These are phyloP conservation scores for Odontothrips loti DNA, from an alignment of 2,888 invertebrate species.

Conservation along the genomic window DNA sequence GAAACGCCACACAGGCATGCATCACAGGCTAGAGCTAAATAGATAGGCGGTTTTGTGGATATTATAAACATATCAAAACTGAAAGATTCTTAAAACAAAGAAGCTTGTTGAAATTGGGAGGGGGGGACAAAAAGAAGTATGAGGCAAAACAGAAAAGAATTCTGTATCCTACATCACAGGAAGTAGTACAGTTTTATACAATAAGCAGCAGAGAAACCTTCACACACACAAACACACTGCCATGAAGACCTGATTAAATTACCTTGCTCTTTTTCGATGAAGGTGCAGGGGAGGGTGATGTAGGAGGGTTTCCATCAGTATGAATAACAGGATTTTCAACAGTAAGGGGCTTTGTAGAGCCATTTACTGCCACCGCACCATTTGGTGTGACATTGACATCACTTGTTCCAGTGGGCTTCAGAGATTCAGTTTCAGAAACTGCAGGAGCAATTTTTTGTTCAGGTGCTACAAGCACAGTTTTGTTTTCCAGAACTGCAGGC, in stretches of 20 bases:
- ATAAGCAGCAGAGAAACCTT: not conserved
- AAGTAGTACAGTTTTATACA: not conserved
- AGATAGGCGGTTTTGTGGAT: not conserved
- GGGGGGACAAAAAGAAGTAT: not conserved
- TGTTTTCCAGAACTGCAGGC: no score
- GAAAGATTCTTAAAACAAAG: not conserved
- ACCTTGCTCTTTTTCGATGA: conserved; percentile 9
- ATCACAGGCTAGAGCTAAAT: not conserved
- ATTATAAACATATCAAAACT: no score
- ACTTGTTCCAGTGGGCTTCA: no score
- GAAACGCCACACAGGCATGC: not conserved
- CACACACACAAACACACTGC: not conserved
- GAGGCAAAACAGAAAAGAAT: not conserved
- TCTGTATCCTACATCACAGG: not conserved
- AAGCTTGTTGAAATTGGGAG: not conserved
- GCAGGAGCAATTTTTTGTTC: no score
- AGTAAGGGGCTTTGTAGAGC: not conserved
- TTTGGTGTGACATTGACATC: no score
- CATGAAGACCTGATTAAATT: not conserved
- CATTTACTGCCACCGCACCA: not conserved
- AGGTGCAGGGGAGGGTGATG: not conserved
- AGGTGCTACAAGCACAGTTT: no score
- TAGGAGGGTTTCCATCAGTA: not conserved
- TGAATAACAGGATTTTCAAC: not conserved
- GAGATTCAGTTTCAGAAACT: no score